A percentile compares a stretch with the other conserved stretches of the same genome.
Evolutionary conservation across 2,113 vertebrate species (phyloP).

Genomic region (Montifringilla adamsi): DNA sequence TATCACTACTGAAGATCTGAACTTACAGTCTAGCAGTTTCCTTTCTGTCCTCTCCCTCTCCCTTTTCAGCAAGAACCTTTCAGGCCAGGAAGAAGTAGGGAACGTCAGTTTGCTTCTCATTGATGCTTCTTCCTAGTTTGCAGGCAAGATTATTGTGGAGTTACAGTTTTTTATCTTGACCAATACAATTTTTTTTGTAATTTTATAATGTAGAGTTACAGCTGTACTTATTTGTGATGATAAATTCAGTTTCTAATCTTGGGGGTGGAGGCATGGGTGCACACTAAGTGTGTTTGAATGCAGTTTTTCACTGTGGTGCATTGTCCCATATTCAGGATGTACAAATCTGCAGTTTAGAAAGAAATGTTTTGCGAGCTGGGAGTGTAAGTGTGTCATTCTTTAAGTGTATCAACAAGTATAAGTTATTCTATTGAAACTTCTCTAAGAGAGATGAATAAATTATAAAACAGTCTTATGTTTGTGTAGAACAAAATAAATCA

Average conservation of each 20-base stretch:
- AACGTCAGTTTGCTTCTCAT: conserved; percentile 54
- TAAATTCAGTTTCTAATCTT: conserved; percentile 12
- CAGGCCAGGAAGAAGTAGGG: conserved; percentile 64
- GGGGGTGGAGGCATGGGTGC: background rate
- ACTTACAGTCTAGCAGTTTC: conserved; percentile 29
- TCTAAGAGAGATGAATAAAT: background rate
- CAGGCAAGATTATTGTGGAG: conserved; percentile 56
- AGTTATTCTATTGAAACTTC: background rate
- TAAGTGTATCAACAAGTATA: background rate
- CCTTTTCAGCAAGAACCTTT: conserved; percentile 59
- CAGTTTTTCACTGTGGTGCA: background rate
- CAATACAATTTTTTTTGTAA: background rate
- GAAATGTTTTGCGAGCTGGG: background rate
- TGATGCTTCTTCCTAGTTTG: conserved; percentile 63
- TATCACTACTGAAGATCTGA: conserved; percentile 9
- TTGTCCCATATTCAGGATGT: background rate
- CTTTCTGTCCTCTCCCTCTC: conserved; percentile 58
- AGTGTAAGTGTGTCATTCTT: background rate
- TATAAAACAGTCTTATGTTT: background rate
- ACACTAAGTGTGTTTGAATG: background rate
- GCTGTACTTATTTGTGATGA: background rate
- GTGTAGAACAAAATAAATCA: background rate
- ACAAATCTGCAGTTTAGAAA: background rate
- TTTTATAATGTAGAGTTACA: background rate
- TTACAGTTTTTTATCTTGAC: conserved; percentile 50